These are phyloP conservation scores for Strongylocentrotus purpuratus DNA, from an alignment of 35 echinoderm and acorn worm genomes.

Conservation along the genomic window DNA sequence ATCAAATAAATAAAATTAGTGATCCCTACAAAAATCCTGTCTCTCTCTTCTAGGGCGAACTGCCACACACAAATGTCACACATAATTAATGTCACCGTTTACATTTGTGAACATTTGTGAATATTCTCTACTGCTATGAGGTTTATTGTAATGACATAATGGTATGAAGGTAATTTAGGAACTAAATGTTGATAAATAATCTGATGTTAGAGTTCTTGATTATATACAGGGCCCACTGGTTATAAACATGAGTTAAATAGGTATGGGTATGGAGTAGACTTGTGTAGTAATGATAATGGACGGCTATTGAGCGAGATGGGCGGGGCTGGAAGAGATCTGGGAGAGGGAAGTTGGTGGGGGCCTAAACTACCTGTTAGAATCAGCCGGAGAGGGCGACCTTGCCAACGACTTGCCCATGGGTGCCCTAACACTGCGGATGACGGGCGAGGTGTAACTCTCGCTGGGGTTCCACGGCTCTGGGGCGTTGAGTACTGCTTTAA, in stretches of 20 bases:
- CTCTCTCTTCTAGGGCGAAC: too few relatives aligned
- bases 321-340: too few relatives aligned
- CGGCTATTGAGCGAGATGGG: neutral
- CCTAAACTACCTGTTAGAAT: slow-evolving; percentile 32
- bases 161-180: too few relatives aligned
- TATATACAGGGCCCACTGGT: neutral
- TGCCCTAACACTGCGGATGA: slow-evolving; percentile 1
- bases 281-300: too few relatives aligned
- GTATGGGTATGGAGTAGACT: neutral
- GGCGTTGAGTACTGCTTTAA: neutral
- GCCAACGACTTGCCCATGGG: neutral
- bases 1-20: too few relatives aligned
- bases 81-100: neutral
- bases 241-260: neutral
- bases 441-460: neutral
- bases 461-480: slow-evolving; percentile 11
- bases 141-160: too few relatives aligned
- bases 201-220: neutral
- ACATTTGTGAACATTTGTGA: neutral
- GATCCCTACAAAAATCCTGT: too few relatives aligned
- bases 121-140: too few relatives aligned
- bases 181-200: neutral
- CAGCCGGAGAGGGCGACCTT: neutral
- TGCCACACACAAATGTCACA: neutral
- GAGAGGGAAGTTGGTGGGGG: neutral